phyloP scores from a whole-genome alignment of 1,140 invertebrate genomes.

The Tetramorium alpestre region DNA sequence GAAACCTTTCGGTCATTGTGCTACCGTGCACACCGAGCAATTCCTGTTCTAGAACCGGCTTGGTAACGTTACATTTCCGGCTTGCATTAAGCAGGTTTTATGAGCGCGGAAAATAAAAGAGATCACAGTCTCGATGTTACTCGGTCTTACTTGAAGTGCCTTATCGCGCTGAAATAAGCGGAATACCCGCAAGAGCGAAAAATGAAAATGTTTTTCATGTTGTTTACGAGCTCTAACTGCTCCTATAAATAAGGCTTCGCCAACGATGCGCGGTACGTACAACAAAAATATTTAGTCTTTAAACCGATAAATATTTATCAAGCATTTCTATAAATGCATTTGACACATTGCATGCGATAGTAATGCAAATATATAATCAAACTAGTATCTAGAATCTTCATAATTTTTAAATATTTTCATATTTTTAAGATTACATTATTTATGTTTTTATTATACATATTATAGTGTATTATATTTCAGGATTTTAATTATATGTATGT shows the following conservation, averaged over 20 bases:
- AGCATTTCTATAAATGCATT: background rate
- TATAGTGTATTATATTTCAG: background rate
- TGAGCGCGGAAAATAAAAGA: slow-evolving; percentile 9
- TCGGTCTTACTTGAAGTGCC: slow-evolving; percentile 13
- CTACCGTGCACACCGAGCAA: slow-evolving; percentile 33
- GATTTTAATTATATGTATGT: background rate
- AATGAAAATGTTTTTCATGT: slow-evolving; percentile 24
- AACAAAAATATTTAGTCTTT: slow-evolving; percentile 14
- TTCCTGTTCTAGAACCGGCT: slow-evolving; percentile 48
- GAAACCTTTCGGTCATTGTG: slow-evolving; percentile 52
- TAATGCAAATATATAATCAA: background rate
- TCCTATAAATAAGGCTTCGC: slow-evolving; percentile 3
- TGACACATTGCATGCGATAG: background rate
- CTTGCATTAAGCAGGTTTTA: slow-evolving; percentile 52
- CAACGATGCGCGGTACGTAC: background rate
- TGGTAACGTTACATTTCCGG: slow-evolving; percentile 49
- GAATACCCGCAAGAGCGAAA: background rate
- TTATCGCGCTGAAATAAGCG: slow-evolving; percentile 36
- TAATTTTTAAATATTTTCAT: background rate
- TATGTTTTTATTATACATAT: background rate
- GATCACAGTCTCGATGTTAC: slow-evolving; percentile 16
- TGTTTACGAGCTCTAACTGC: background rate
- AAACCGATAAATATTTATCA: background rate
- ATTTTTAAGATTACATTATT: background rate
- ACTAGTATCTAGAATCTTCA: background rate